phyloP scores from a whole-genome alignment of 1,140 invertebrate genomes.

The Drosophila sulfurigaster region DNA sequence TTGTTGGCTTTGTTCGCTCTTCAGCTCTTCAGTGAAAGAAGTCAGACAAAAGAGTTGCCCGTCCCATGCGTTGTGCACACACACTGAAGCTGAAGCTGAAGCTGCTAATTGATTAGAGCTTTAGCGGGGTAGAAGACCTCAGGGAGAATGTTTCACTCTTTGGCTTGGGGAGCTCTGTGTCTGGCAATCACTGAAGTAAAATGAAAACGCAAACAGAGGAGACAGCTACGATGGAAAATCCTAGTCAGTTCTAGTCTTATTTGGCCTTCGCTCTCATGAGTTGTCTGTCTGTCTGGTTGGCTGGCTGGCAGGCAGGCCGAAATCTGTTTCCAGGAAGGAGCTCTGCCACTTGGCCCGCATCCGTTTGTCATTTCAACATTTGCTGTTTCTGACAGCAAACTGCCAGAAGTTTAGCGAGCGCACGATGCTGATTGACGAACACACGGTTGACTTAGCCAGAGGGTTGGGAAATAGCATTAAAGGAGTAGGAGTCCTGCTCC shows the following conservation, averaged over 20 bases:
- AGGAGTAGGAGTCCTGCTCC: constrained; percentile 1
- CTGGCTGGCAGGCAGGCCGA: constrained; percentile 29
- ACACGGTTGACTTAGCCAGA: constrained; percentile 45
- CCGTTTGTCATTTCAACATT: constrained; percentile 78
- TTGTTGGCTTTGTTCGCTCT: constrained; percentile 61
- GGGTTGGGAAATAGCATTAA: neutral
- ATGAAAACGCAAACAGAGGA: constrained; percentile 48
- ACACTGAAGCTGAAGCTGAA: constrained; percentile 23
- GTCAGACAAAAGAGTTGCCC: constrained; percentile 59
- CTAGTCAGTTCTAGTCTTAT: constrained; percentile 11
- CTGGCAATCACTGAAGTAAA: constrained; percentile 49
- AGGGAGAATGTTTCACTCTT: neutral
- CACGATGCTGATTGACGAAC: constrained; percentile 67
- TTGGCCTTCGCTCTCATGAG: constrained; percentile 9
- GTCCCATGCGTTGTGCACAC: constrained; percentile 21
- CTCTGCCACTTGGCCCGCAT: constrained; percentile 50
- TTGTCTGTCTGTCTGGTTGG: constrained; percentile 9
- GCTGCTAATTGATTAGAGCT: constrained; percentile 72
- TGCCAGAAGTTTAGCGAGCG: constrained; percentile 69
- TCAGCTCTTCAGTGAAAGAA: constrained; percentile 1
- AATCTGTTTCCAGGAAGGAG: constrained; percentile 58
- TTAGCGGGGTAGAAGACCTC: neutral
- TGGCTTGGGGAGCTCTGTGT: neutral
- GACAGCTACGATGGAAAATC: constrained; percentile 2
- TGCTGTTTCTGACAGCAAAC: constrained; percentile 74